Conservation (phyloP, 2,113 vertebrate species). For the Helogale parvula region DNA sequence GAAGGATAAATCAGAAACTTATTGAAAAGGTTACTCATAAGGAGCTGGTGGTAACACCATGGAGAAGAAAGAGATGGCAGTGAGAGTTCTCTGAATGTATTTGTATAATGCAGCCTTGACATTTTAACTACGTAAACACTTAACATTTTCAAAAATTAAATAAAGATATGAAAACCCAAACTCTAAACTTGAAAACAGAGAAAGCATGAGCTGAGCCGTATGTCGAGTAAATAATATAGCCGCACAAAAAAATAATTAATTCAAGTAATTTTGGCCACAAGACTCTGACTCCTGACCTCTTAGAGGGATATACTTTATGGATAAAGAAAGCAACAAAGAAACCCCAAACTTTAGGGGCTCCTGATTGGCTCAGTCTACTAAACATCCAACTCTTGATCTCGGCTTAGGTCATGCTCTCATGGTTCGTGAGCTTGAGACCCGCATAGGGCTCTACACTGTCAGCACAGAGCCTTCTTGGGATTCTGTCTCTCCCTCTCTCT, state of each 20-base stretch:
- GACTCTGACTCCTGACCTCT: background rate
- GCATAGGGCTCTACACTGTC: too few relatives aligned
- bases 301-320: background rate
- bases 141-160: constrained; percentile 50
- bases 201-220: background rate
- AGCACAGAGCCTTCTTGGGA: too few relatives aligned
- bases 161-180: constrained; percentile 29
- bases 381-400: too few relatives aligned
- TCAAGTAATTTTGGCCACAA: background rate
- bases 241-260: background rate
- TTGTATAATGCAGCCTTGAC: background rate
- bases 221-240: background rate
- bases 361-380: too few relatives aligned
- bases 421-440: too few relatives aligned
- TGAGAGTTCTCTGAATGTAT: background rate
- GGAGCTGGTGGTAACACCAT: background rate
- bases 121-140: background rate
- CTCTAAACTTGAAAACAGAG: background rate
- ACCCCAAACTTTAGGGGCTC: background rate
- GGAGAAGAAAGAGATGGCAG: background rate
- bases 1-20: background rate
- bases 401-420: too few relatives aligned
- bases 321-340: background rate
- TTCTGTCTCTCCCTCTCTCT: too few relatives aligned
- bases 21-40: background rate